Percentiles rank a stretch among this genome's conserved stretches.
Conservation (phyloP, 2,888 invertebrate genomes). For the Elgonia sp. region DNA sequence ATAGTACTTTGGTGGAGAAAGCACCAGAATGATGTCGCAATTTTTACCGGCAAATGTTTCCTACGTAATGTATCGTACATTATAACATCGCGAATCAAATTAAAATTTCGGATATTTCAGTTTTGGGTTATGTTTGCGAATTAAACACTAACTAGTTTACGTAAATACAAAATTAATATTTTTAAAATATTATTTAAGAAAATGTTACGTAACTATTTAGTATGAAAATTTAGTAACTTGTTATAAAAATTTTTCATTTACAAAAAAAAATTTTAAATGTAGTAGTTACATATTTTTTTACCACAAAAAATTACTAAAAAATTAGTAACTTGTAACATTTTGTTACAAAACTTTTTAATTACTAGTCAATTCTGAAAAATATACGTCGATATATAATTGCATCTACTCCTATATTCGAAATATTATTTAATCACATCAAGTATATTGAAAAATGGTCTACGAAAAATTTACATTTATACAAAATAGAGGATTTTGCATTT, state of each 20-base stretch:
- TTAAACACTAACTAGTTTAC: too few relatives aligned
- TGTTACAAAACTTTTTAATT: too few relatives aligned
- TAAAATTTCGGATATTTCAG: neutral
- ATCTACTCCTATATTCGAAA: conserved; percentile 12
- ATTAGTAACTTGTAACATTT: too few relatives aligned
- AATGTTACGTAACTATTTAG: too few relatives aligned
- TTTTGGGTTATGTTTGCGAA: too few relatives aligned
- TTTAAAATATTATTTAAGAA: too few relatives aligned
- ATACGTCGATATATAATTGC: neutral
- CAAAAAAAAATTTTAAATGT: too few relatives aligned
- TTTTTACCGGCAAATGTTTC: conserved; percentile 13
- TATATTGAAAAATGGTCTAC: conserved; percentile 21
- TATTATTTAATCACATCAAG: conserved; percentile 29
- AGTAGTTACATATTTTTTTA: too few relatives aligned
- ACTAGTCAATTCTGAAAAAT: neutral
- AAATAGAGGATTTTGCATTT: conserved; percentile 64
- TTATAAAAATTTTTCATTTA: too few relatives aligned
- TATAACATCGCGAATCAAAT: conserved; percentile 31
- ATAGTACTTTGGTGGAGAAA: conserved; percentile 67
- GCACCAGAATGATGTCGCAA: conserved; percentile 58
- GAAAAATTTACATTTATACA: conserved; percentile 57
- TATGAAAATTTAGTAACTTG: too few relatives aligned
- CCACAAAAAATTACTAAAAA: too few relatives aligned
- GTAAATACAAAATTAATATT: too few relatives aligned
- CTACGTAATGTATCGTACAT: conserved; percentile 24